Conservation (phyloP, 53 echinoderm and acorn worm species). For the Astropecten irregularis region DNA sequence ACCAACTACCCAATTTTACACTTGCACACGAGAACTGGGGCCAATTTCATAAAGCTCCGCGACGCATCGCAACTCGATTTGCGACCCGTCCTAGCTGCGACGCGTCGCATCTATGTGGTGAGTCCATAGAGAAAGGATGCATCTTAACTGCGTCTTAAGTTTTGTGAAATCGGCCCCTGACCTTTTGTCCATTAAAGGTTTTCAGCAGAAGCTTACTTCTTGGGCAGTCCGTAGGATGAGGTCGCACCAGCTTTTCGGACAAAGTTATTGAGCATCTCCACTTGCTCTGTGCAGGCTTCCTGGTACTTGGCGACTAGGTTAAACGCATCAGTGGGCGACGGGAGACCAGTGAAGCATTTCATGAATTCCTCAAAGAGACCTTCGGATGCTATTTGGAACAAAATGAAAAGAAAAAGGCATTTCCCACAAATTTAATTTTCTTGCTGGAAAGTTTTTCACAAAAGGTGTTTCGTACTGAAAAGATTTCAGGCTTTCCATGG, state of each 20-base stretch:
- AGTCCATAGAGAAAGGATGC: too few relatives aligned
- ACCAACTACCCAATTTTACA: too few relatives aligned
- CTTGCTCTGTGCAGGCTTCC: constrained; percentile 86
- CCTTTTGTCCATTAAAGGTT: not conserved
- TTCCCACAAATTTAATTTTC: not conserved
- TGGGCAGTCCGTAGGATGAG: constrained; percentile 37
- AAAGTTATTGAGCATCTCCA: constrained; percentile 74
- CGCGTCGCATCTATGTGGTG: too few relatives aligned
- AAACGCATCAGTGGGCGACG: constrained; percentile 83
- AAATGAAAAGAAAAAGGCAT: not conserved
- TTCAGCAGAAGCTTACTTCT: constrained; percentile 22
- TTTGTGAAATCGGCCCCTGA: too few relatives aligned
- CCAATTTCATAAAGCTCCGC: too few relatives aligned
- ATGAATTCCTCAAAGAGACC: constrained; percentile 91
- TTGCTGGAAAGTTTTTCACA: too few relatives aligned
- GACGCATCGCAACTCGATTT: too few relatives aligned
- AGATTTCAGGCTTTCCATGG: too few relatives aligned
- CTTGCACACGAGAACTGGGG: too few relatives aligned
- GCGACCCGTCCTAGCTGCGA: too few relatives aligned
- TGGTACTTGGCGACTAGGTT: constrained; percentile 84
- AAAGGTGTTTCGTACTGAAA: too few relatives aligned
- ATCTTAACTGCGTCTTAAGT: too few relatives aligned
- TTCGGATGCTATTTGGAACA: constrained; percentile 72
- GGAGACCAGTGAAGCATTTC: constrained; percentile 70
- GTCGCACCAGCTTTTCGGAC: constrained; percentile 58